These are phyloP conservation scores for Microtus richardsoni DNA, from an alignment of 2,113 vertebrate species.

Conservation along the genomic window DNA sequence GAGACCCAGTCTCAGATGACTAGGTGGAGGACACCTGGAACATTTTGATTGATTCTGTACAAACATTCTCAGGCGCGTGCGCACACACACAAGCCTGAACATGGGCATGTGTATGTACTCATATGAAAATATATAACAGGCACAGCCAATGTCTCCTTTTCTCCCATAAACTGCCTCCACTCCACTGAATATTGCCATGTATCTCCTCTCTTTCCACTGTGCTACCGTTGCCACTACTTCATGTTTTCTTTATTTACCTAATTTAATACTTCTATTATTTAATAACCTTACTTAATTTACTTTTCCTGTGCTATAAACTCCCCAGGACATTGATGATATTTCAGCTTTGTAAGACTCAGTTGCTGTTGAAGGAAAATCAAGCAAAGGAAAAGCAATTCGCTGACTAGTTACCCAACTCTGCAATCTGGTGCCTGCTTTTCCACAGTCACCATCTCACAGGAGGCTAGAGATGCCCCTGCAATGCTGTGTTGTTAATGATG, in stretches of 20 bases:
- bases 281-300: not conserved
- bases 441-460: not conserved
- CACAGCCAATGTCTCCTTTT: not conserved
- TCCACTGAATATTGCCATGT: not conserved
- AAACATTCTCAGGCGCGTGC: not conserved
- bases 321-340: not conserved
- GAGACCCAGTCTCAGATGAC: not conserved
- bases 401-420: not conserved
- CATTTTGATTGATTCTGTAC: not conserved
- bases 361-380: not conserved
- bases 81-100: accelerated
- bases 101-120: no score
- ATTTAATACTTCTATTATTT: not conserved
- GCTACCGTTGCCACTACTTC: not conserved
- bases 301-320: not conserved
- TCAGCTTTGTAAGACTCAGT: not conserved
- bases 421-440: not conserved
- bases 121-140: not conserved
- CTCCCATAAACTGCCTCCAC: not conserved
- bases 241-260: not conserved
- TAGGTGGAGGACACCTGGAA: not conserved
- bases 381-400: not conserved
- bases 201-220: not conserved
- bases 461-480: not conserved
- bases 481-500: not conserved